These are phyloP conservation scores for Diogma glabrata DNA, from an alignment of 2,888 invertebrate species.

Conservation along the genomic window DNA sequence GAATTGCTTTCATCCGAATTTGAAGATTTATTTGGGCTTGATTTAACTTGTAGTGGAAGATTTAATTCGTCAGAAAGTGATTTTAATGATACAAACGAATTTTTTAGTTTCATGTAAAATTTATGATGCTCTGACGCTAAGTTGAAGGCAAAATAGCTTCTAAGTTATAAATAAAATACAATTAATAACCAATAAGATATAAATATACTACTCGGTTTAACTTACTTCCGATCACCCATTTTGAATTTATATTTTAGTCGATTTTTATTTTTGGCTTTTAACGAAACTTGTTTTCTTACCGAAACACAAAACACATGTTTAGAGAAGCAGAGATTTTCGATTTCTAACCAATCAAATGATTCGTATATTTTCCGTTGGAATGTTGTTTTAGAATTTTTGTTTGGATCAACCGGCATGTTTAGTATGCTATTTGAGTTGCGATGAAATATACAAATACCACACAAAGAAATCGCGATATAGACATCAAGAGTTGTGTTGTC, in stretches of 20 bases:
- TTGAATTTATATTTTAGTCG: slow-evolving; percentile 58
- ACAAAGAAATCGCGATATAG: slow-evolving; percentile 52
- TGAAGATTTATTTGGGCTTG: not conserved
- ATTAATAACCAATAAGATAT: not conserved
- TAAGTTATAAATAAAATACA: slow-evolving; percentile 19
- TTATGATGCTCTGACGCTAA: slow-evolving; percentile 67
- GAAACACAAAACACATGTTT: slow-evolving; percentile 58
- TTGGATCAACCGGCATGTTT: slow-evolving; percentile 5
- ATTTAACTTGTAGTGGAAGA: slow-evolving; percentile 32
- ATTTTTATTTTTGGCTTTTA: slow-evolving; percentile 44
- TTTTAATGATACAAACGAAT: slow-evolving; percentile 56
- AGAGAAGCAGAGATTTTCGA: slow-evolving; percentile 64
- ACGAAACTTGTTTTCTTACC: slow-evolving; percentile 39
- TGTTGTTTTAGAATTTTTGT: slow-evolving; percentile 21
- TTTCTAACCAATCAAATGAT: slow-evolving; percentile 55
- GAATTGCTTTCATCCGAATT: no score
- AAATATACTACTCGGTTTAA: slow-evolving; percentile 12
- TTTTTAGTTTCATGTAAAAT: slow-evolving; percentile 59
- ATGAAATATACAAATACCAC: slow-evolving; percentile 38
- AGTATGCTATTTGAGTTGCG: slow-evolving; percentile 12
- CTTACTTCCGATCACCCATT: slow-evolving; percentile 61
- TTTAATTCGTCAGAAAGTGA: slow-evolving; percentile 49
- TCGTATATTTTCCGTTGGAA: slow-evolving; percentile 35
- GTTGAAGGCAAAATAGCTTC: slow-evolving; percentile 64
- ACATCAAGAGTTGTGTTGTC: slow-evolving; percentile 47